Evolutionary conservation across 2,888 invertebrate genomes (phyloP), one percentile per base, ranked within the genome.

Genomic region (Pollenia amentaria): DNA sequence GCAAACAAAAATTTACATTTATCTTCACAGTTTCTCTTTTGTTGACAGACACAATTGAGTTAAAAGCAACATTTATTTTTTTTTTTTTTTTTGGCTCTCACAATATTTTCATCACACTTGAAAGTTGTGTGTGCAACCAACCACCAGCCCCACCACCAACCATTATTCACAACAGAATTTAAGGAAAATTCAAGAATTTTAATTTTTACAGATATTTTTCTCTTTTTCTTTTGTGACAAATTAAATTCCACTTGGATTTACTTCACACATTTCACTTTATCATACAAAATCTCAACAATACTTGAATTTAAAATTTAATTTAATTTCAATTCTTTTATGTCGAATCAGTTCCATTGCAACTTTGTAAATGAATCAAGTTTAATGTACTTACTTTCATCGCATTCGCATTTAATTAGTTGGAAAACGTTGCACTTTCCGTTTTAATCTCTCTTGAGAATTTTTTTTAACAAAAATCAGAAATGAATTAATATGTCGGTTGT

Each of bases 41-140:
- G 87, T 84, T 83, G 87, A 87, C 87, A 87, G 79, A 46, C 46
- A 84, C 84, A 87, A 87, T 87, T 87, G 86, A 80, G 76, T 87
- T 87, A 84, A 87, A 87, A 84, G 86, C 76, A 77, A 80, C 79
- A 87, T 79, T 83, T 29, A 6, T 29, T 21, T 3, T 21, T 21
- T 76, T 65, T 72, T 70, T 40, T 76, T 65, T 72, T 70, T 40
- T 83, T 83, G 79, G 75, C 76, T 76, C 46, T 51, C 72, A 72
- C 38, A 84, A 78, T 67, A 84, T 72, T 78, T 57, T 48, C 48
- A 57, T 64, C 65, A 64, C 70, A 72, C 57, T 57, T 55, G 40
- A 18, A 57, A 38, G 2, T n/a, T 40, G 12, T 62, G 40, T 60
- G 10, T 60, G 62, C 10, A 18, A 12, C 40, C 9, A 62, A 16